Evolutionary conservation across 2,888 invertebrate genomes (phyloP).

Genomic region (Heliconius ethilla): DNA sequence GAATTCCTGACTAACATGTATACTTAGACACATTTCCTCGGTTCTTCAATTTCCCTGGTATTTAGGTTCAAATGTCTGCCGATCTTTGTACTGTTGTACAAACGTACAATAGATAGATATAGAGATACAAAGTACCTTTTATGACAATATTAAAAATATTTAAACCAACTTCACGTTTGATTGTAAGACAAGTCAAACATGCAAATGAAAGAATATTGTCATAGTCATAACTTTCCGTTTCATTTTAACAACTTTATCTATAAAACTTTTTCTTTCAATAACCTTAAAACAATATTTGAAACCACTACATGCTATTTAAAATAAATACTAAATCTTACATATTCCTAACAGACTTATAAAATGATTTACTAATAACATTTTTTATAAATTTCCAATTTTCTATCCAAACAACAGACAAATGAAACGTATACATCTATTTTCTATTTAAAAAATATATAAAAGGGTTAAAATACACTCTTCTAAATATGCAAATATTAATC

Average conservation of each 20-base stretch:
- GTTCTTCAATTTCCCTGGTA: neutral
- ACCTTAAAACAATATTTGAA: neutral
- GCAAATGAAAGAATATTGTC: neutral
- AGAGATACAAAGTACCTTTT: neutral
- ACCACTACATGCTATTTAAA: neutral
- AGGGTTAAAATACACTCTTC: neutral
- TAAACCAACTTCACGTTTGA: neutral
- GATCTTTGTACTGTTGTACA: neutral
- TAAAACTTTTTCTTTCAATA: neutral
- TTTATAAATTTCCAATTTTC: neutral
- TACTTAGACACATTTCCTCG: neutral
- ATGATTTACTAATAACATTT: neutral
- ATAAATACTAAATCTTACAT: neutral
- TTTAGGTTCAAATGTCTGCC: constrained; percentile 1
- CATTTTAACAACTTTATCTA: neutral
- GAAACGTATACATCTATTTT: neutral
- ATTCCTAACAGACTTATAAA: neutral
- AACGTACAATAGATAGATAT: neutral
- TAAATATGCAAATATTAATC: neutral
- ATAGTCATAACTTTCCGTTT: neutral
- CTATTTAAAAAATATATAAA: neutral
- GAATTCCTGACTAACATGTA: neutral
- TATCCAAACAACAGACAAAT: neutral
- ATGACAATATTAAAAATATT: constrained; percentile 9
- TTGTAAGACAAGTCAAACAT: neutral